Base-by-base conservation (phyloP, 1,140 invertebrate species). In the Armadillidium nasatum region DNA sequence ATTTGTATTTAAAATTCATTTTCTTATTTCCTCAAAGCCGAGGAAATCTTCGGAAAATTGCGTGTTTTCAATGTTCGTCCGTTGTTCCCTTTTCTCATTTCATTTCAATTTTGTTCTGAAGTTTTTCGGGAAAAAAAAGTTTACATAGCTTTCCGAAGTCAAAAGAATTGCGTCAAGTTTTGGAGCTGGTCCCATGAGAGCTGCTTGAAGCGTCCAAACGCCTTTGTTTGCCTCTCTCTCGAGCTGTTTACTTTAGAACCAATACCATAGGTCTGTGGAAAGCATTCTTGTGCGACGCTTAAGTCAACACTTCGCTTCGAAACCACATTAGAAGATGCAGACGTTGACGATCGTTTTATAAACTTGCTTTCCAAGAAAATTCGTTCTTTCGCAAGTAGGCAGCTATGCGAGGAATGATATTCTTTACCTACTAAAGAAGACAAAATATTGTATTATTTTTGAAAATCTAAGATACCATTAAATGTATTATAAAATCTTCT, bases 141-240 rank as follows among this genome's bases (percentile, higher is more conserved):
- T 60, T 19, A 19, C 50, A 60, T 60, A 33, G 33, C 33, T 33
- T 33, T 33, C 33, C 50, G 19, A 60, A 60, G 50, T 60, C 50
- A 19, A 19, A 33, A 60, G 50, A 60, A 60, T 60, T 60, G 11
- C 50, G 50, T 60, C 50, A 60, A 60, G 50, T 60, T 60, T 60
- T 60, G 11, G 11, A 60, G 19, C 50, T 13, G 11, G 50, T 60
- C 50, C 50, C 50, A 60, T 13, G 50, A 60, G 50, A 60, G 11
- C 11, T 7, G 50, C 50, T 60, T 13, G 50, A 19, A 60, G 50
- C 50, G 50, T 60, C 50, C 50, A 60, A 60, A 60, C 50, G 50
- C 50, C 15, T 60, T 60, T 60, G 50, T 60, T 60, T 60, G 50
- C 50, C 50, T 60, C 19, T 60, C 19, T 13, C 19, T 60, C 7